Evolutionary conservation across 1,140 invertebrate species (phyloP), one percentile per base, ranked within the genome.

Genomic region (Samia ricini): DNA sequence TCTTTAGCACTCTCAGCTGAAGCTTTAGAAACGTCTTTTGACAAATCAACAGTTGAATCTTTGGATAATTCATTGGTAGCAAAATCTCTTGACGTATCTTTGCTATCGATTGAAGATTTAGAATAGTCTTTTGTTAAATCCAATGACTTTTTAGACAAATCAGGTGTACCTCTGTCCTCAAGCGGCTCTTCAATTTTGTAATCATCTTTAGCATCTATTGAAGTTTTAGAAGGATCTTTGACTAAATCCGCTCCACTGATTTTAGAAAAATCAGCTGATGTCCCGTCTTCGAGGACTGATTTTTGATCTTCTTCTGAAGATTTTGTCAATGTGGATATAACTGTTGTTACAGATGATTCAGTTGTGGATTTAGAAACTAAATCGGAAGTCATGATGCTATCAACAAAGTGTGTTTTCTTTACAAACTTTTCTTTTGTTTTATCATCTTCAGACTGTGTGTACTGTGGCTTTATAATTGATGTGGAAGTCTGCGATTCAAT

Each of bases 11-110:
- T 89, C 60, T 90, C 88, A 55, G 88, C 78, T 2, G 88, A 90
- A 15, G 72, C 80, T 71, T 90, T 90, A 4, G 88, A 90, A 66
- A 77, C 84, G 58, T 90, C 88, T 78, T 90, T 90, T 2, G 79
- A 81, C 56, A 90, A 79, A 62, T 90, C 88, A 54, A 81, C 83
- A 15, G 88, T 90, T 12, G 88, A 90, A 65, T 90, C 88, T 78
- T 90, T 90, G 6, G 88, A 90, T 22, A 90, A 51, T 64, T 90
- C 88, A 72, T 90, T 90, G 22, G 88, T 89, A n/a, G 88, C 85
- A 74, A 90, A 90, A 71, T 90, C 88, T 76, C 88, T 76, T 10
- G 88, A 90, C 2, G 88, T 90, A 62, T 90, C 88, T 74, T 90
- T 90, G 69, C 88, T 90, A 63, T 90, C 88, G 55, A 90, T 88